Evolutionary conservation across 2,888 invertebrate genomes (phyloP).

Genomic region (Mayetiola destructor): DNA sequence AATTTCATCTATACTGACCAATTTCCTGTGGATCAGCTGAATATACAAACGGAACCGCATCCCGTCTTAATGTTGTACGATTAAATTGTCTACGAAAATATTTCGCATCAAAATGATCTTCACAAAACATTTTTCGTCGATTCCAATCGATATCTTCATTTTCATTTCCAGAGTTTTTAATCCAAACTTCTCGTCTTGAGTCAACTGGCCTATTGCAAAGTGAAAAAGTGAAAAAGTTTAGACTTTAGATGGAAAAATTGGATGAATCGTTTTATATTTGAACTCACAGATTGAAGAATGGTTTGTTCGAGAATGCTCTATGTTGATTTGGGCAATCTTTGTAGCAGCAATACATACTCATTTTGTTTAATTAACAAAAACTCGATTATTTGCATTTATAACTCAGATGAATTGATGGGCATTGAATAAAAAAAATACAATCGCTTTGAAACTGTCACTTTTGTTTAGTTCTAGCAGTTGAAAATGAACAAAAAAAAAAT

Average conservation of each 20-base stretch:
- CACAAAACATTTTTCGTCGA: constrained; percentile 21
- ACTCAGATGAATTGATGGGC: too few species aligned
- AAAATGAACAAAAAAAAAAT: background rate
- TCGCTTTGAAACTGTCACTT: constrained; percentile 1
- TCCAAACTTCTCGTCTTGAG: constrained; percentile 22
- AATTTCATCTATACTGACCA: background rate
- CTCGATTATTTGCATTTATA: too few species aligned
- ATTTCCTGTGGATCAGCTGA: background rate
- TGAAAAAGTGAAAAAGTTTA: too few species aligned
- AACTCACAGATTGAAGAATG: constrained; percentile 21
- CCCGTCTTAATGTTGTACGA: constrained; percentile 20
- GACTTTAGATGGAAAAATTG: too few species aligned
- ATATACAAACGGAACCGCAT: constrained; percentile 20
- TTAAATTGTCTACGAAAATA: constrained; percentile 21
- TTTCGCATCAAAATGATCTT: constrained; percentile 22
- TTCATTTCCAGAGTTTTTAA: constrained; percentile 24
- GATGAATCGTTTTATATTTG: background rate
- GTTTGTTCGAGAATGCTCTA: constrained; percentile 18
- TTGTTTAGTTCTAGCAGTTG: constrained; percentile 9
- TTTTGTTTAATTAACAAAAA: too few species aligned
- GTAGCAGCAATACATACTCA: constrained; percentile 18
- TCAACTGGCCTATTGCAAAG: constrained; percentile 22
- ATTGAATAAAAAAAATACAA: too few species aligned
- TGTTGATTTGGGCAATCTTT: constrained; percentile 18
- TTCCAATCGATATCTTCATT: constrained; percentile 18